Percentiles rank a stretch among this genome's conserved stretches.
Evolutionary conservation across 2,797 vertebrate species (phyloP).

Genomic region (Lagorchestes hirsutus): DNA sequence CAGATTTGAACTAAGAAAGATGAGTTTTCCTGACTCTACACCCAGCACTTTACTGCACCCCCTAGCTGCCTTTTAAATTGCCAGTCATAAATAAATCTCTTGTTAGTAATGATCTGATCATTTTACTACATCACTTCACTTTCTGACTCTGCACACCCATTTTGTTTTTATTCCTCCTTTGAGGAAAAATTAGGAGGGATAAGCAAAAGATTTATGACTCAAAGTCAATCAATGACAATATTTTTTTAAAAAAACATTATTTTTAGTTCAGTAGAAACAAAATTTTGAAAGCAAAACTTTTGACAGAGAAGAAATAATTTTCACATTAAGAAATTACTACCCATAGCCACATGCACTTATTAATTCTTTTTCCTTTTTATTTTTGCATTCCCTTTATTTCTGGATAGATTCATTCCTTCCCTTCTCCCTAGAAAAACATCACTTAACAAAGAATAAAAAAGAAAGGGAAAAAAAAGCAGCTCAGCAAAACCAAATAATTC

Average conservation of each 20-base stretch:
- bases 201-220: neutral
- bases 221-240: neutral
- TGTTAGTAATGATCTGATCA: conserved; percentile 32
- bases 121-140: neutral
- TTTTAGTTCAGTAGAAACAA: neutral
- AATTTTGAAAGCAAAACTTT: neutral
- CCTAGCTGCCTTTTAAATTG: neutral
- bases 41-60: neutral
- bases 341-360: neutral
- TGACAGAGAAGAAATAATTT: neutral
- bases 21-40: neutral
- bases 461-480: neutral
- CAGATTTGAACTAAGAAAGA: neutral
- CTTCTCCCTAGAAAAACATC: neutral
- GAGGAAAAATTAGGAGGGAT: neutral
- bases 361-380: neutral
- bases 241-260: neutral
- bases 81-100: neutral
- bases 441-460: neutral
- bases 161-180: neutral
- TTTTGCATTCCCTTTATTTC: neutral
- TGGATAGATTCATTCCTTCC: neutral
- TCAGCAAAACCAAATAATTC: neutral
- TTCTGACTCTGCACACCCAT: neutral
- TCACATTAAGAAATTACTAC: neutral